A percentile compares a stretch with the other conserved stretches of the same genome.
Evolutionary conservation across 1,140 invertebrate species (phyloP).

Genomic region (Drosophila willistoni): DNA sequence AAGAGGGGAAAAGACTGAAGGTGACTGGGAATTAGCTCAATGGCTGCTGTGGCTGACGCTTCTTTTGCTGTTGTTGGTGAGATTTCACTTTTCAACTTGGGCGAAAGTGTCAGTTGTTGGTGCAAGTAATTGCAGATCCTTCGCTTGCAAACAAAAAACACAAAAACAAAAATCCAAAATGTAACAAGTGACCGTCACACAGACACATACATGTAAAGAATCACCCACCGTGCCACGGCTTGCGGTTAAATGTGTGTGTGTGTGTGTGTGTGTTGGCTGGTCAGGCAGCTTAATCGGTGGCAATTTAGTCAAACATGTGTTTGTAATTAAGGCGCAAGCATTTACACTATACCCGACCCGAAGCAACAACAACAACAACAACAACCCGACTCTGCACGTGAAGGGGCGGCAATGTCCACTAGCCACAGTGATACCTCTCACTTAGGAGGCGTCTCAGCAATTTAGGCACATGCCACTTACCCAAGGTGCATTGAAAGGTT

Average conservation of each 20-base stretch:
- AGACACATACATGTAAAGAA: background rate
- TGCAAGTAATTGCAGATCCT: slow-evolving; percentile 45
- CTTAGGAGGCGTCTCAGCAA: background rate
- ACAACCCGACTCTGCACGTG: slow-evolving; percentile 9
- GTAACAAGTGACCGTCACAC: slow-evolving; percentile 30
- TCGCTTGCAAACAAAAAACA: slow-evolving; percentile 19
- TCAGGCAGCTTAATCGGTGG: slow-evolving; percentile 22
- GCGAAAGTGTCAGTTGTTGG: slow-evolving; percentile 33
- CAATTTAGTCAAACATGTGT: slow-evolving; percentile 61
- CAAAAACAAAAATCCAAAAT: slow-evolving; percentile 27
- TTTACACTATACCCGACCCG: slow-evolving; percentile 10
- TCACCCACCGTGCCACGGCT: slow-evolving; percentile 1
- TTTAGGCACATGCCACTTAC: background rate
- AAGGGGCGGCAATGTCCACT: slow-evolving; percentile 14
- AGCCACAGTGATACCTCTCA: slow-evolving; percentile 12
- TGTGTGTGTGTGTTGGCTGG: slow-evolving; percentile 5
- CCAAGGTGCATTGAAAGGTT: too few relatives aligned
- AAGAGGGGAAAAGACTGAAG: background rate
- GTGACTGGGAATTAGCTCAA: slow-evolving; percentile 53
- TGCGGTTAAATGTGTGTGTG: background rate
- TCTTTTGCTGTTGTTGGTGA: slow-evolving; percentile 13
- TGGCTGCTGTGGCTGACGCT: slow-evolving; percentile 29
- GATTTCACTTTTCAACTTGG: slow-evolving; percentile 57
- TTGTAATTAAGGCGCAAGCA: slow-evolving; percentile 50
- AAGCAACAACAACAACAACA: background rate